Evolutionary conservation across 2,888 invertebrate species (phyloP), one percentile per base, ranked within the genome.

Genomic region (Mimachlamys varia): DNA sequence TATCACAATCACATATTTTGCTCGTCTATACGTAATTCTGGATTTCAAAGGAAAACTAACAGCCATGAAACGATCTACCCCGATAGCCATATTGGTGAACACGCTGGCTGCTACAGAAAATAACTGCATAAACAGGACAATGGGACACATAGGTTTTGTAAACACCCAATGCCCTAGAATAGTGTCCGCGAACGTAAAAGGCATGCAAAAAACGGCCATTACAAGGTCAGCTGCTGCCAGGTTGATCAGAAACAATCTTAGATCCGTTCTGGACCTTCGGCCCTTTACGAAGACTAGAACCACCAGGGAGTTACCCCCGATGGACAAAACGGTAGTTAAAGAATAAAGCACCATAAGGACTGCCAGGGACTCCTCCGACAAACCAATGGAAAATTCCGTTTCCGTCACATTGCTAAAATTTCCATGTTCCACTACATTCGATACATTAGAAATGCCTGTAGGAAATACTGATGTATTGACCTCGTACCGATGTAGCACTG

Each of bases 141-240:
- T 94, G 0, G 97, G 97, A 94, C 97, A 97, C 96, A 97, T 97
- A 58, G 96, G 95, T 0, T 95, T 95, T 5, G 96, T 96, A 94
- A 97, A 97, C 55, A 97, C 95, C 97, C 97, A 97, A 53, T 96
- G 94, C 53, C 92, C 92, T 33, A 97, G 93, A 94, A 97, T 96
- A 88, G 96, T 96, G 76, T 92, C 92, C n/a, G 97, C 97, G 94
- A 97, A 98, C 2, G 98, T 98, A 96, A 99, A 99, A 2, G 99
- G 99, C 92, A 99, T 98, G 97, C 99, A 99, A 95, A 99, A 98
- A 50, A 98, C 96, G 0, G 98, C 98, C 98, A 99, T 98, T 91
- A 99, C 97, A 92, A 99, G 98, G 96, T 99, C 99, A 55, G 99
- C 98, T 87, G 98, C 97, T 0, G 99, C 98, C 93, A 99, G 97